Percentiles rank a stretch among this genome's conserved stretches.
phyloP scores from a whole-genome alignment of 2,113 vertebrate species.

The Hyla sarda region DNA sequence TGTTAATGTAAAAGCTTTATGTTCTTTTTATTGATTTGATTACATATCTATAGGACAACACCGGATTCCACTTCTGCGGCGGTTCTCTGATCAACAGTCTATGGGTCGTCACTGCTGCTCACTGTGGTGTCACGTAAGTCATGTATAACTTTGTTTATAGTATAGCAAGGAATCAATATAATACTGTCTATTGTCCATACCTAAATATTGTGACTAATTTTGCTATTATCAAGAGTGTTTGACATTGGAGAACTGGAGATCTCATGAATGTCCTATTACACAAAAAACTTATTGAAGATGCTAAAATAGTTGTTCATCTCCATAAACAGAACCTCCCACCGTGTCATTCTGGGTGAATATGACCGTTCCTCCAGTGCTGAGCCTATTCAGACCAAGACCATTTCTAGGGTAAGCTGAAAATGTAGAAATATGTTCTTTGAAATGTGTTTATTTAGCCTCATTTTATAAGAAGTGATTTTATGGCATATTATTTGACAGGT shows the following conservation, averaged over 20 bases:
- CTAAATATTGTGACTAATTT: too few relatives aligned
- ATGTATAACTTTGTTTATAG: background rate
- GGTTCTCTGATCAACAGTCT: constrained; percentile 77
- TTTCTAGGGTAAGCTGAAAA: constrained; percentile 74
- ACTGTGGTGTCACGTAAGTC: constrained; percentile 74
- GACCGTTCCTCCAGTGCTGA: constrained; percentile 69
- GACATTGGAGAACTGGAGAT: background rate
- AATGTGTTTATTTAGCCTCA: background rate
- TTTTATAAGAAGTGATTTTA: background rate
- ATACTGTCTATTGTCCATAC: background rate
- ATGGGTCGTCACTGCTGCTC: constrained; percentile 82
- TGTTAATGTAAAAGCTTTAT: too few relatives aligned
- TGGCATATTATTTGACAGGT: constrained; percentile 67
- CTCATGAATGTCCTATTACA: background rate
- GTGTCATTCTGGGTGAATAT: constrained; percentile 80
- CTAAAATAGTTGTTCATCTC: background rate
- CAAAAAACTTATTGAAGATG: background rate
- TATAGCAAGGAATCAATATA: background rate
- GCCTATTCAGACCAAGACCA: constrained; percentile 74
- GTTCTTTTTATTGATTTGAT: constrained; percentile 1
- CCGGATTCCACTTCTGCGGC: constrained; percentile 80
- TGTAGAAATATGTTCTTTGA: background rate
- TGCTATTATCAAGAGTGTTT: too few relatives aligned
- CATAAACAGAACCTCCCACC: constrained; percentile 62
- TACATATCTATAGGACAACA: constrained; percentile 69